A percentile compares a stretch with the other conserved stretches of the same genome.
These are phyloP conservation scores for Seriola aureovittata DNA, from an alignment of 2,113 vertebrate species.

Conservation along the genomic window DNA sequence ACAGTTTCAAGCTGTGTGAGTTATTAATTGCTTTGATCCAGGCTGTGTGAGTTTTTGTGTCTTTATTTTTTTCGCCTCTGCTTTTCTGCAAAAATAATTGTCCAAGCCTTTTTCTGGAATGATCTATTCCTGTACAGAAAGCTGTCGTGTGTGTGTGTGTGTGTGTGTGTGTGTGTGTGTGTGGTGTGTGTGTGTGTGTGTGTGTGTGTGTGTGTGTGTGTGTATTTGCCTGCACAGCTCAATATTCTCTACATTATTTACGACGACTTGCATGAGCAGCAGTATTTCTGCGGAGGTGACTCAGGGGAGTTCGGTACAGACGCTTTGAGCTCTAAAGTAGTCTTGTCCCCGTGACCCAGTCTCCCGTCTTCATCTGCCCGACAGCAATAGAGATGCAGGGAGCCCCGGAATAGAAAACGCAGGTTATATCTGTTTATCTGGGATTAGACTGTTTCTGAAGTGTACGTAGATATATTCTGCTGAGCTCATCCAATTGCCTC, in stretches of 20 bases:
- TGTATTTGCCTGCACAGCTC: conserved; percentile 15
- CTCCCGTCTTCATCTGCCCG: conserved; percentile 44
- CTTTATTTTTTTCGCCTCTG: not conserved
- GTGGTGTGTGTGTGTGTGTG: not conserved
- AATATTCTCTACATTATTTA: conserved; percentile 68
- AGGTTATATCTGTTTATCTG: conserved; percentile 46
- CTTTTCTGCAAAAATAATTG: not conserved
- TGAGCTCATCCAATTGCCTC: conserved; percentile 28
- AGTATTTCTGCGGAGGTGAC: conserved; percentile 19
- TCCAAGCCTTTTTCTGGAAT: not conserved
- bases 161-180: not conserved
- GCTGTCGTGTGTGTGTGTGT: not conserved
- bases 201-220: not conserved
- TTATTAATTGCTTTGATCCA: conserved; percentile 21
- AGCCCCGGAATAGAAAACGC: conserved; percentile 33
- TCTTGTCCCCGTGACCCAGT: conserved; percentile 55
- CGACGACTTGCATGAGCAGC: conserved; percentile 26
- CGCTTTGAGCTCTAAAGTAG: conserved; percentile 35
- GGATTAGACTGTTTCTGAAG: conserved; percentile 31
- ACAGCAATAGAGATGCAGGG: conserved; percentile 11
- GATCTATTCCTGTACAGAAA: not conserved
- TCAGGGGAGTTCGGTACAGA: conserved; percentile 2
- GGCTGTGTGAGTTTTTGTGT: not conserved
- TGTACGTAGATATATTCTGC: not conserved
- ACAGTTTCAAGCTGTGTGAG: conserved; percentile 4